Evolutionary conservation across 1,140 invertebrate species (phyloP).

Genomic region (Danaus melanippus): DNA sequence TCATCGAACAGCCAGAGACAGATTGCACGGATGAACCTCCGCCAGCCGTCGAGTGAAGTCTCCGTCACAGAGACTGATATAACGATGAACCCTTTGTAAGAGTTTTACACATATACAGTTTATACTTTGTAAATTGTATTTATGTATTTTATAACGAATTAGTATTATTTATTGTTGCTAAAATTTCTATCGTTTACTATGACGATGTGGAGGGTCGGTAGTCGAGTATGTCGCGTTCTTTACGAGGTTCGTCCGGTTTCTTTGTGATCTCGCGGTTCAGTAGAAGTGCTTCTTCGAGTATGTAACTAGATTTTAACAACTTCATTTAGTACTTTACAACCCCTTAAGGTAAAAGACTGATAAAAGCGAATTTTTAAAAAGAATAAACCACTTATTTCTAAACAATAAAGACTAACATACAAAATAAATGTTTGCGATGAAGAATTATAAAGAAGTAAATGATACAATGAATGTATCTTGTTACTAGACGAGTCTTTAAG

Average conservation of each 20-base stretch:
- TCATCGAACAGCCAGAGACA: slow-evolving; percentile 24
- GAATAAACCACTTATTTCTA: slow-evolving; percentile 21
- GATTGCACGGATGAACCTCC: slow-evolving; percentile 11
- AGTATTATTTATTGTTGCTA: slow-evolving; percentile 20
- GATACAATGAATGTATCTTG: not conserved
- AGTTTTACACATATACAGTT: slow-evolving; percentile 17
- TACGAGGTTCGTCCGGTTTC: slow-evolving; percentile 7
- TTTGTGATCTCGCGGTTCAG: slow-evolving; percentile 8
- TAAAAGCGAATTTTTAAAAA: slow-evolving; percentile 67
- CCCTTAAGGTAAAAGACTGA: slow-evolving; percentile 63
- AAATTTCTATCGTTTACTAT: slow-evolving; percentile 18
- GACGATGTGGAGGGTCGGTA: slow-evolving; percentile 5
- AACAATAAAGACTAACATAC: slow-evolving; percentile 24
- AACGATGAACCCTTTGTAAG: slow-evolving; percentile 18
- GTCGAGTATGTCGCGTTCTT: not conserved
- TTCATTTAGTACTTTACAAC: slow-evolving; percentile 25
- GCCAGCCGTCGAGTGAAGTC: slow-evolving; percentile 26
- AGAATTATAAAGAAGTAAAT: too few species aligned
- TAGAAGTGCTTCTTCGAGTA: slow-evolving; percentile 7
- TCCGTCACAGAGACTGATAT: slow-evolving; percentile 9
- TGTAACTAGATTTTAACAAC: slow-evolving; percentile 11
- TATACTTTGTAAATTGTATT: slow-evolving; percentile 20
- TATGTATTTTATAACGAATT: slow-evolving; percentile 19
- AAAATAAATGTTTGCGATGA: too few species aligned
- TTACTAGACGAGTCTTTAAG: slow-evolving; percentile 4